Conservation (phyloP, 2,888 invertebrate genomes). For the Metacarcinus magister region DNA sequence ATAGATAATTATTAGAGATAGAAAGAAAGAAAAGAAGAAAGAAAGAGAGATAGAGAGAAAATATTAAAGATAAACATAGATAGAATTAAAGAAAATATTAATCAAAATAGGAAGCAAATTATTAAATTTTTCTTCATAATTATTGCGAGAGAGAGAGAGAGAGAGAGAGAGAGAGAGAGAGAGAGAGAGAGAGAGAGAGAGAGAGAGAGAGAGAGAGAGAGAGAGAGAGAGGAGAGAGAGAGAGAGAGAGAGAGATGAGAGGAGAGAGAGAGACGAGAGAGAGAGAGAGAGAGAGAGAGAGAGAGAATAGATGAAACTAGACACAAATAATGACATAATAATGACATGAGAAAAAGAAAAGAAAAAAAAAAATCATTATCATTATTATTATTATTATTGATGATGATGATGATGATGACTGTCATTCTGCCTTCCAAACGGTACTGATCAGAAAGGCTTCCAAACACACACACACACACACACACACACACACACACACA, state of each 20-base stretch:
- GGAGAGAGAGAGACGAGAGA: not conserved
- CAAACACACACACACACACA: not conserved
- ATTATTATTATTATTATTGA: not conserved
- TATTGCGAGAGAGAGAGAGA: too few species aligned
- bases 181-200: conserved; percentile 6
- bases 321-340: not conserved
- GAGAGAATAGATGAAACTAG: not conserved
- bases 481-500: conserved; percentile 43
- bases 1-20: too few species aligned
- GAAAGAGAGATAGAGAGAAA: too few species aligned
- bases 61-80: too few species aligned
- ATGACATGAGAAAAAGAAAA: not conserved
- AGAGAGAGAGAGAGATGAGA: not conserved
- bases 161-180: not conserved
- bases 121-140: too few species aligned
- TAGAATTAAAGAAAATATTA: too few species aligned
- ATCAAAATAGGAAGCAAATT: too few species aligned
- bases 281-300: not conserved
- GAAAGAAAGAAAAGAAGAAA: too few species aligned
- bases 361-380: not conserved
- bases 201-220: not conserved
- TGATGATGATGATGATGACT: conserved; percentile 52
- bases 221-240: not conserved
- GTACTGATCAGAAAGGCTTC: not conserved
- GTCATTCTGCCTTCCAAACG: not conserved